These are phyloP conservation scores for Drosophila mimetica DNA, from an alignment of 2,888 invertebrate genomes.

Conservation along the genomic window DNA sequence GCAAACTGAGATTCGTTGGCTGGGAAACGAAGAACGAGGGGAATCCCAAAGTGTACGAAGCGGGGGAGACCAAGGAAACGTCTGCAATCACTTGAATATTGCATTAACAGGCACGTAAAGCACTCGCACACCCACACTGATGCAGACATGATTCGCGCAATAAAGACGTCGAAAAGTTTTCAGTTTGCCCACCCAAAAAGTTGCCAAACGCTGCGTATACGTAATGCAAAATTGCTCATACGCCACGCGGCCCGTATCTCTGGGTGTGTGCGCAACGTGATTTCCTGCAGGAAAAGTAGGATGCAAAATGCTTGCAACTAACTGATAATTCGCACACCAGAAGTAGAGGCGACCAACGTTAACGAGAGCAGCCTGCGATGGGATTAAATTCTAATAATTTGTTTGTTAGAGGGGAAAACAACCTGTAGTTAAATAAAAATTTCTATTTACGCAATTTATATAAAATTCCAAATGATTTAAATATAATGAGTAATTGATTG, in stretches of 20 bases:
- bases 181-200: conserved; percentile 54
- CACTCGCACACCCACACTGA: conserved; percentile 43
- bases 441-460: too few relatives aligned
- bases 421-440: too few relatives aligned
- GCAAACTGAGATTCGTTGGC: conserved; percentile 27
- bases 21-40: conserved; percentile 1
- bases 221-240: conserved; percentile 75
- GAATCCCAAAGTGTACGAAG: not conserved
- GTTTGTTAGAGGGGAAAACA: not conserved
- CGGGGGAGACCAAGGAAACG: conserved; percentile 34
- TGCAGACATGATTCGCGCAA: conserved; percentile 52
- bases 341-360: conserved; percentile 6
- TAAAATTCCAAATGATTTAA: too few relatives aligned
- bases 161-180: conserved; percentile 71
- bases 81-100: conserved; percentile 83
- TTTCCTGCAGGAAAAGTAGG: conserved; percentile 61
- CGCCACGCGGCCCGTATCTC: conserved; percentile 58
- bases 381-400: conserved; percentile 26
- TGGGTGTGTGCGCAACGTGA: conserved; percentile 62
- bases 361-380: not conserved
- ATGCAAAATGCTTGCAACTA: conserved; percentile 82
- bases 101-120: conserved; percentile 79
- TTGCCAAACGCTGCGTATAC: conserved; percentile 65
- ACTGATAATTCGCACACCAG: conserved; percentile 72
- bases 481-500: too few relatives aligned